Base-by-base conservation (phyloP, 1,140 invertebrate species). In the Hyles vespertilio region DNA sequence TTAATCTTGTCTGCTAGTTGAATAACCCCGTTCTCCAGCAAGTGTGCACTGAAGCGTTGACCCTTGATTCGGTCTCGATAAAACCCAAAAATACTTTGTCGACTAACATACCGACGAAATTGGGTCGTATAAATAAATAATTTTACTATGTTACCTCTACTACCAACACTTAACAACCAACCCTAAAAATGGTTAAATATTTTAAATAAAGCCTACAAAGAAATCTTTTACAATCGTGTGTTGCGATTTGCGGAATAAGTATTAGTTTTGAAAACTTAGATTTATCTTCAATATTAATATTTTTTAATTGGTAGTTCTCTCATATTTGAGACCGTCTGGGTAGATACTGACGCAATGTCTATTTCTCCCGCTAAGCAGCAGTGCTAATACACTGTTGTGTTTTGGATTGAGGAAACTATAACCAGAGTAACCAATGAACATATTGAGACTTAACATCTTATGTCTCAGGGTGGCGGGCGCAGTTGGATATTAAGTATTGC, bases 111-210 rank as follows among this genome's bases (percentile, higher is more conserved):
- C 72, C 61, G 66, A 61, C 69, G 72, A 77, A 86, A 86, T 82
- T 86, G 72, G 83, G 81, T 81, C 75, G 74, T 73, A 78, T 84
- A 81, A 82, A 82, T 81, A 79, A 79, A 82, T 82, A 79, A 82
- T 79, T 80, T 82, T 77, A 81, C 66, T 71, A 82, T 76, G 68
- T 70, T 68, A 70, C 65, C 67, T 69, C 59, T 62, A 63, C 67
- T 69, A 76, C 70, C 72, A 75, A 70, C 63, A 68, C 61, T 70
- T 70, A 74, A 75, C 67, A 59, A 66, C 63, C 58, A 45, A 47
- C 65, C 70, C 67, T 70, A 70, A 72, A 72, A 74, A 67, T 69
- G 64, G 71, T 70, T 65, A 61, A 69, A 66, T 63, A 63, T 59
- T 61, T 59, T 56, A 54, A 59, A 65, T 64, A 66, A 69, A 63